These are phyloP conservation scores for Sisor rabdophorus DNA, from an alignment of 2,113 vertebrate species.

Conservation along the genomic window DNA sequence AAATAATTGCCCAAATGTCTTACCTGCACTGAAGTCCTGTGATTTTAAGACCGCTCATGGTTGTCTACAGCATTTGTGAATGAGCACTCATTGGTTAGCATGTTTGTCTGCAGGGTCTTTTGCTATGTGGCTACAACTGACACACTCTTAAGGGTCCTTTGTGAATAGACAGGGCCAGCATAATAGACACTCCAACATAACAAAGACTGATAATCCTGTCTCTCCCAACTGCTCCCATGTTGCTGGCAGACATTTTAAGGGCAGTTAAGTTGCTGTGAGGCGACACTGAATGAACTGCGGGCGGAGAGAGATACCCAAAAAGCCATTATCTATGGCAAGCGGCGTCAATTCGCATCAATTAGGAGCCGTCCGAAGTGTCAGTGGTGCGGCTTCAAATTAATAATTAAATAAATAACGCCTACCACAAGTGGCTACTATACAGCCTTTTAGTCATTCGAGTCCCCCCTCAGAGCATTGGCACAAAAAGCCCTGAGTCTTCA, in stretches of 20 bases:
- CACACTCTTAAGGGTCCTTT: conserved; percentile 71
- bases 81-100: conserved; percentile 65
- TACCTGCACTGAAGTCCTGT: conserved; percentile 65
- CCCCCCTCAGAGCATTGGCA: conserved; percentile 67
- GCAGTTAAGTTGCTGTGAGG: conserved; percentile 77
- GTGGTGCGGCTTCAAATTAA: conserved; percentile 76
- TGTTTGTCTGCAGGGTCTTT: conserved; percentile 69
- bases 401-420: conserved; percentile 71
- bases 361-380: conserved; percentile 76
- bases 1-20: conserved; percentile 64
- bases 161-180: conserved; percentile 74
- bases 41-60: conserved; percentile 58
- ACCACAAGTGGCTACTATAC: conserved; percentile 71
- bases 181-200: conserved; percentile 76
- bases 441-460: conserved; percentile 74
- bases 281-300: conserved; percentile 71
- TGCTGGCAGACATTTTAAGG: conserved; percentile 75
- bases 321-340: conserved; percentile 74
- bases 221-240: conserved; percentile 71
- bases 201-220: conserved; percentile 77
- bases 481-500: conserved; percentile 56
- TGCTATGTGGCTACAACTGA: conserved; percentile 70
- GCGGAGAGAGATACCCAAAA: conserved; percentile 71
- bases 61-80: conserved; percentile 65
- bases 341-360: conserved; percentile 76